A percentile compares a stretch with the other conserved stretches of the same genome.
These are phyloP conservation scores for Tuta absoluta DNA, from an alignment of 2,888 invertebrate species.

Conservation along the genomic window DNA sequence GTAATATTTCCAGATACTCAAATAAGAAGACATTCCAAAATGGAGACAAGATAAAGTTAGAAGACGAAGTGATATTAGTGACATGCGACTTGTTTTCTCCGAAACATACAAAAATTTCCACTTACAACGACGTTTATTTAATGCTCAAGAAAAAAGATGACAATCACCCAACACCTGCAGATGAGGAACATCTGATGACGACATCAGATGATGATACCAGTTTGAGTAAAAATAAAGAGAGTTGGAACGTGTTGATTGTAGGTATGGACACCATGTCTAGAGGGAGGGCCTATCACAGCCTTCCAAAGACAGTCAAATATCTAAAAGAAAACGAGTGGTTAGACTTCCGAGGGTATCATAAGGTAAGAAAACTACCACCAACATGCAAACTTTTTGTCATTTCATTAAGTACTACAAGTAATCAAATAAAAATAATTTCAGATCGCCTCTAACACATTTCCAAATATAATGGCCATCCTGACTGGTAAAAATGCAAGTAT, in stretches of 20 bases:
- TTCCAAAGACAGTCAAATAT: constrained; percentile 32
- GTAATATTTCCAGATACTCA: constrained; percentile 45
- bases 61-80: constrained; percentile 54
- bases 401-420: too few relatives aligned
- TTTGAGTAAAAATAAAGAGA: constrained; percentile 1
- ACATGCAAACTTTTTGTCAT: too few relatives aligned
- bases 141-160: constrained; percentile 45
- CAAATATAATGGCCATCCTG: constrained; percentile 90
- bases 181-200: too few relatives aligned
- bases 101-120: constrained; percentile 21
- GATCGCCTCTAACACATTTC: constrained; percentile 93
- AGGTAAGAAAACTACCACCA: constrained; percentile 34
- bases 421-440: constrained; percentile 51
- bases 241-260: constrained; percentile 35
- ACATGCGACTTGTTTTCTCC: constrained; percentile 39
- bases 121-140: constrained; percentile 55
- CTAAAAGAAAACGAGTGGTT: constrained; percentile 32
- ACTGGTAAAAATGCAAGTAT: constrained; percentile 83
- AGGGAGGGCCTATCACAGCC: constrained; percentile 28
- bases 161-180: background rate
- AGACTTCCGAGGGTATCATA: constrained; percentile 36
- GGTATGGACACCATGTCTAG: constrained; percentile 37
- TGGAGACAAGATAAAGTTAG: constrained; percentile 41
- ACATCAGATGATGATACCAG: background rate
- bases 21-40: constrained; percentile 46